These are phyloP conservation scores for Drosophila eugracilis DNA, from an alignment of 1,140 invertebrate species.

Conservation along the genomic window DNA sequence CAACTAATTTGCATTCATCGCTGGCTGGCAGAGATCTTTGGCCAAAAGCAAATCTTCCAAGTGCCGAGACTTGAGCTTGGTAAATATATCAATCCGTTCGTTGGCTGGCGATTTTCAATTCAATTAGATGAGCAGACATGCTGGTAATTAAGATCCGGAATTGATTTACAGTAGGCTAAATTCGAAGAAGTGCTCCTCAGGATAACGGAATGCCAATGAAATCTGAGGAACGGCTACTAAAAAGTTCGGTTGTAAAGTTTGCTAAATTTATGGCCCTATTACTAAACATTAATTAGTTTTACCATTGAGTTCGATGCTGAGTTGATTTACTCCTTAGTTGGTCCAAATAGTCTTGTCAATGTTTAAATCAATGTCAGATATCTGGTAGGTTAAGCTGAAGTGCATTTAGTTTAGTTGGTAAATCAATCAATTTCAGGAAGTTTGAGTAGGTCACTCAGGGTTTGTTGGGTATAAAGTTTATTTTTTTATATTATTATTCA, in stretches of 20 bases:
- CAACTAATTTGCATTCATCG: slow-evolving; percentile 79
- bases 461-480: too few species aligned
- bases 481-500: too few species aligned
- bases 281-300: background rate
- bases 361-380: too few species aligned
- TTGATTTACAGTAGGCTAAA: slow-evolving; percentile 4
- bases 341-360: too few species aligned
- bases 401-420: too few species aligned
- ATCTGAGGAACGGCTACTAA: background rate
- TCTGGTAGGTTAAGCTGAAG: too few species aligned
- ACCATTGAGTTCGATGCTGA: too few species aligned
- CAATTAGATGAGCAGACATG: background rate
- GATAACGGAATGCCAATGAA: background rate
- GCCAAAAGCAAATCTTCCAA: slow-evolving; percentile 24
- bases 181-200: background rate
- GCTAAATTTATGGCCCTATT: background rate
- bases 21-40: slow-evolving; percentile 39
- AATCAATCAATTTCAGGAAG: too few species aligned
- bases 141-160: background rate
- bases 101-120: background rate
- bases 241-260: background rate
- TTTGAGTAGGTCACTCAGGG: too few species aligned
- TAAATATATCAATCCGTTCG: slow-evolving; percentile 38
- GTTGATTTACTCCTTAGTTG: too few species aligned
- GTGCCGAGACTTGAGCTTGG: background rate